These are phyloP conservation scores for Bombus haemorrhoidalis DNA, from an alignment of 1,140 invertebrate genomes.

Conservation along the genomic window DNA sequence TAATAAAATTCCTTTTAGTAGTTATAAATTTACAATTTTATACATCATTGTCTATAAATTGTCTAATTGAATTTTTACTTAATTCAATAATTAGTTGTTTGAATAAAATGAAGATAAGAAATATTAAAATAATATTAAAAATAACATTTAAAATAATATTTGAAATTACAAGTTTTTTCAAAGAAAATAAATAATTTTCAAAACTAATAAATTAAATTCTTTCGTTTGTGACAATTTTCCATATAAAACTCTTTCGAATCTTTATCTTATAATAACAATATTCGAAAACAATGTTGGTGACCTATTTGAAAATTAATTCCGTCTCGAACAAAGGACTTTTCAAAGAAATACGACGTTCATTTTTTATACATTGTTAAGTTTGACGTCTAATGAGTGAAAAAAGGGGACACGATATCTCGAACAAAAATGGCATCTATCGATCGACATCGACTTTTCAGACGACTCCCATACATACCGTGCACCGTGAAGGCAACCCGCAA, in stretches of 20 bases:
- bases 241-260: neutral
- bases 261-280: neutral
- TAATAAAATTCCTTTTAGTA: neutral
- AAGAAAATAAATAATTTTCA: neutral
- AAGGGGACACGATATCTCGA: neutral
- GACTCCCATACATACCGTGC: neutral
- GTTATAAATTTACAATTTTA: neutral
- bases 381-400: neutral
- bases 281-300: neutral
- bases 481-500: neutral
- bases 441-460: slow-evolving; percentile 31
- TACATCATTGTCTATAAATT: neutral
- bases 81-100: neutral
- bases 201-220: neutral
- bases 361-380: neutral
- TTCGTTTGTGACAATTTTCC: neutral
- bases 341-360: neutral
- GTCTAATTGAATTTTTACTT: neutral
- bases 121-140: too few relatives aligned
- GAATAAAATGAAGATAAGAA: too few relatives aligned
- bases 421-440: slow-evolving; percentile 19
- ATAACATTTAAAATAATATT: too few relatives aligned
- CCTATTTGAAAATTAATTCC: neutral
- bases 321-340: neutral
- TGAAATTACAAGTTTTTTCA: neutral